These are phyloP conservation scores for Gila orcuttii DNA, from an alignment of 2,113 vertebrate genomes.

Conservation along the genomic window DNA sequence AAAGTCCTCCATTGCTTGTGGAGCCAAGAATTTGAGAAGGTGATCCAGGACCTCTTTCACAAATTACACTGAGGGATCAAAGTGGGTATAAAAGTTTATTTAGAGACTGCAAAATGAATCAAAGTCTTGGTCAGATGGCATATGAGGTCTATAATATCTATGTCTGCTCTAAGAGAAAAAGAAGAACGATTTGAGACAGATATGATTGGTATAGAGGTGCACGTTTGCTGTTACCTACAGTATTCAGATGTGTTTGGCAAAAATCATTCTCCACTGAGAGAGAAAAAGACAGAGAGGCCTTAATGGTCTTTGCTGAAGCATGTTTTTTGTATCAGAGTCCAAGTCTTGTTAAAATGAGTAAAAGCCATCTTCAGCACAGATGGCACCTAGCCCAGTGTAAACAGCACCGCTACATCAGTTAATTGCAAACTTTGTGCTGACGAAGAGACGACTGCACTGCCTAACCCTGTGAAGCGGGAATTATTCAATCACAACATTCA, in stretches of 20 bases:
- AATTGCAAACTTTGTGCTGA: conserved; percentile 46
- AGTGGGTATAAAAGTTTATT: conserved; percentile 68
- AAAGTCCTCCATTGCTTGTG: conserved; percentile 63
- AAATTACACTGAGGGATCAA: conserved; percentile 69
- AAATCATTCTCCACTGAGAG: neutral
- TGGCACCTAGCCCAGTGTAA: conserved; percentile 51
- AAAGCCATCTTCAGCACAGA: conserved; percentile 34
- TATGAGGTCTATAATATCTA: conserved; percentile 7
- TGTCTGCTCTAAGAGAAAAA: neutral
- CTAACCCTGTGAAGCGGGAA: conserved; percentile 25
- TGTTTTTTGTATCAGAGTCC: conserved; percentile 4
- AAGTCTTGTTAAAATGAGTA: conserved; percentile 46
- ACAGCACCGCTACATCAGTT: conserved; percentile 54
- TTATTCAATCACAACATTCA: neutral
- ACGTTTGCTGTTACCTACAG: neutral
- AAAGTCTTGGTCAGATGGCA: conserved; percentile 45
- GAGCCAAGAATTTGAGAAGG: conserved; percentile 57
- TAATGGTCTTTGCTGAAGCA: neutral
- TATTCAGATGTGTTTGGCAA: neutral
- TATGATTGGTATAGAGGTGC: neutral
- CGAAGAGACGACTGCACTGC: conserved; percentile 35
- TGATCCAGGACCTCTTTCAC: conserved; percentile 63
- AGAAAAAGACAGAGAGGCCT: neutral
- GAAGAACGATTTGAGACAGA: neutral
- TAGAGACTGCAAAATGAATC: conserved; percentile 66